These are phyloP conservation scores for Nineta flava DNA, from an alignment of 2,888 invertebrate species.

Conservation along the genomic window DNA sequence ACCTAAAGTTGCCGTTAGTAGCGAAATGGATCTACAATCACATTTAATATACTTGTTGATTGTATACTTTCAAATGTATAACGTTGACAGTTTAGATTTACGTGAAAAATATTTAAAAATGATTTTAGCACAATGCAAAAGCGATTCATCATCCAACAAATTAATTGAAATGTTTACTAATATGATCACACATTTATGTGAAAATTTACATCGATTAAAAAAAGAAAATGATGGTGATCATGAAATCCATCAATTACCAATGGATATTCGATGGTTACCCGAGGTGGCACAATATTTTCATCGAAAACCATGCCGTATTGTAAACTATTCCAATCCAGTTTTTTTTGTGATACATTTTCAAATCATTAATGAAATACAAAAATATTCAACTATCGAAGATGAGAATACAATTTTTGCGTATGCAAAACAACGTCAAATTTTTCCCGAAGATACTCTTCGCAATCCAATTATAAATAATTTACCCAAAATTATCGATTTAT, in stretches of 20 bases:
- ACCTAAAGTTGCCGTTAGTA: background rate
- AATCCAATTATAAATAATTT: background rate
- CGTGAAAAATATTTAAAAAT: background rate
- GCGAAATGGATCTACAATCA: no score
- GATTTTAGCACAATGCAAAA: background rate
- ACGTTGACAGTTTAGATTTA: background rate
- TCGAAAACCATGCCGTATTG: background rate
- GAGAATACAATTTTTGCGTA: background rate
- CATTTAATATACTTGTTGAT: background rate
- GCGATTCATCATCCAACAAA: no score
- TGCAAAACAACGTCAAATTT: background rate
- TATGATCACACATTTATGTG: no score
- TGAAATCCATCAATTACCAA: conserved; percentile 14
- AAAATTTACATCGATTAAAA: no score
- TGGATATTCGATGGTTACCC: conserved; percentile 23
- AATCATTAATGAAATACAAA: conserved; percentile 5
- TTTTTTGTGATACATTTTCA: conserved; percentile 32
- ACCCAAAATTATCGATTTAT: background rate
- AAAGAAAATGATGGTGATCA: background rate
- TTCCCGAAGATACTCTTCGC: background rate
- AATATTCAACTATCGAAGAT: background rate
- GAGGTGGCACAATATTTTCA: conserved; percentile 12
- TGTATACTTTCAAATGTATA: background rate
- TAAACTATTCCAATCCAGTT: conserved; percentile 15
- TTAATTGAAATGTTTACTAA: no score